Evolutionary conservation across 2,888 invertebrate species (phyloP), one percentile per base, ranked within the genome.

Genomic region (Xestia ashworthii): DNA sequence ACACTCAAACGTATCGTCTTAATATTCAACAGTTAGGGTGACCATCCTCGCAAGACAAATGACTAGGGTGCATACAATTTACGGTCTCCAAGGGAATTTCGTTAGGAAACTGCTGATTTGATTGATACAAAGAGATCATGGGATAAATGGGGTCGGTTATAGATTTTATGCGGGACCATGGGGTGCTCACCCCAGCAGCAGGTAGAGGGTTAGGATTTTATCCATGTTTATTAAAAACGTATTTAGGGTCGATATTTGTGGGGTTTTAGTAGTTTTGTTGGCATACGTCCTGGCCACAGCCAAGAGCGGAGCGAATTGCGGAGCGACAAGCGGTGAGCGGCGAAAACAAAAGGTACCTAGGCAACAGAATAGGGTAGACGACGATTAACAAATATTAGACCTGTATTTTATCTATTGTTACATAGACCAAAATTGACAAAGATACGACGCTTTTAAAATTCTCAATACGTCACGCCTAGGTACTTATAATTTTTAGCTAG

Each of bases 61-160:
- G 88, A 82, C 81, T 78, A 74, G 92, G 92, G 92, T 91, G 91
- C 92, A 90, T 90, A 89, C 86, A 76, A 86, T 89, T 90, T 82
- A 82, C 83, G 78, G 78, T 68, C 60, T 74, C 72, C 46, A 25
- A 71, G 83, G 87, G 87, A 87, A 87, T 87, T 78, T 83, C 70
- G 80, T 84, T 84, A 76, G 81, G 83, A 91, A 89, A 87, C 88
- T 79, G 89, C 87, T 90, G 90, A 91, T 90, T 92, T 90, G 90
- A 92, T 91, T 89, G 89, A 92, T 89, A 87, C 83, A 87, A 83
- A 82, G 86, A 87, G 89, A 87, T 87, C 83, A 83, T 79, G 81
- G 75, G 80, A 82, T 87, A 81, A 84, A 78, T 85, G 74, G 83
- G 83, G 81, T 69, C 77, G 76, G 80, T 88, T 83, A 85, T 84